Evolutionary conservation across 2,113 vertebrate species (phyloP).

Genomic region (Lathamus discolor): DNA sequence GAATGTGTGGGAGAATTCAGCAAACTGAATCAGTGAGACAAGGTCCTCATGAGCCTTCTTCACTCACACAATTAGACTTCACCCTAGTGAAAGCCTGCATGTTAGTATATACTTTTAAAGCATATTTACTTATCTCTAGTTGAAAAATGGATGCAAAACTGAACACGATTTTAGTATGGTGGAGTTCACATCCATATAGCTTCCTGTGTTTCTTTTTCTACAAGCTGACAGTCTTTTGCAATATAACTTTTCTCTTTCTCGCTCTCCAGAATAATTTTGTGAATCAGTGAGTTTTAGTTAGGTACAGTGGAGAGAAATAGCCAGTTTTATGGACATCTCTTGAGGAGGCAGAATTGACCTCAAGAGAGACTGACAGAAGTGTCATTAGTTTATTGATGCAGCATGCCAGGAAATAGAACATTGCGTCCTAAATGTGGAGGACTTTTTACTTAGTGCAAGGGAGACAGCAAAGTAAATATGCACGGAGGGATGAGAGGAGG

Average conservation of each 20-base stretch:
- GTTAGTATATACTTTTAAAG: neutral
- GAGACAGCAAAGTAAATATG: neutral
- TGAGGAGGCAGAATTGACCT: neutral
- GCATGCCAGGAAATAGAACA: neutral
- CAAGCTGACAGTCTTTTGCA: neutral
- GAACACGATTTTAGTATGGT: neutral
- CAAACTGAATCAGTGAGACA: neutral
- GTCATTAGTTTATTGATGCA: neutral
- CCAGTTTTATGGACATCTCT: neutral
- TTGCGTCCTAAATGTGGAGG: neutral
- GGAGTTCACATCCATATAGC: neutral
- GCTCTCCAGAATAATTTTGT: neutral
- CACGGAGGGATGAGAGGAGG: neutral
- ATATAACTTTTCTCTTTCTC: neutral
- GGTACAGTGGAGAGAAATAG: neutral
- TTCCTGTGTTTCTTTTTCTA: neutral
- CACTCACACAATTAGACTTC: neutral
- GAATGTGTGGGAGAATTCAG: neutral
- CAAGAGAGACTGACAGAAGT: neutral
- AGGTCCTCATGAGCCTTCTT: neutral
- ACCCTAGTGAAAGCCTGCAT: rapidly evolving
- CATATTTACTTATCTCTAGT: neutral
- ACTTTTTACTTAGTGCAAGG: neutral
- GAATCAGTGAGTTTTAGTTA: neutral
- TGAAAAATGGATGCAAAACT: neutral